These are phyloP conservation scores for Palloptera scutellata DNA, from an alignment of 2,888 invertebrate species.

Conservation along the genomic window DNA sequence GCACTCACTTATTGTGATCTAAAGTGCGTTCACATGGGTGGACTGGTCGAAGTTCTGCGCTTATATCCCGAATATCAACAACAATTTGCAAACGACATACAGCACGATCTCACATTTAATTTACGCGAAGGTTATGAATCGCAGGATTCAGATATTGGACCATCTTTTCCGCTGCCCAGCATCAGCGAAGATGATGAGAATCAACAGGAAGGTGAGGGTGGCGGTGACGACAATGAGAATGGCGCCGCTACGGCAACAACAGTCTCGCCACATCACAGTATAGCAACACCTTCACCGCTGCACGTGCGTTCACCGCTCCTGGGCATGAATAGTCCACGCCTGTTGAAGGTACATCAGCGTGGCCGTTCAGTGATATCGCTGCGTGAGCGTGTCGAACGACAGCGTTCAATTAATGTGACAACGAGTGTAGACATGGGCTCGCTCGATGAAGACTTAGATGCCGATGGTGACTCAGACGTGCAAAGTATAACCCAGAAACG, in stretches of 20 bases:
- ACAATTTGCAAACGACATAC: conserved; percentile 92
- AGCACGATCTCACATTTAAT: conserved; percentile 94
- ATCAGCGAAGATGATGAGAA: conserved; percentile 97
- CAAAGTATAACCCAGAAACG: conserved; percentile 46
- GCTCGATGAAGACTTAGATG: conserved; percentile 71
- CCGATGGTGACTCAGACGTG: conserved; percentile 55
- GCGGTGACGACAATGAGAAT: conserved; percentile 92
- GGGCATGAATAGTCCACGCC: conserved; percentile 55
- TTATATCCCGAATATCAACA: conserved; percentile 95
- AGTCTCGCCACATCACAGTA: conserved; percentile 63
- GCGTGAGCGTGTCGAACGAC: conserved; percentile 74
- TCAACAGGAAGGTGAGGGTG: conserved; percentile 77
- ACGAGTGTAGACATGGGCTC: conserved; percentile 65
- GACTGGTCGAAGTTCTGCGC: conserved; percentile 86
- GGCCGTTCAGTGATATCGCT: conserved; percentile 66
- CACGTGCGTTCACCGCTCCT: conserved; percentile 55
- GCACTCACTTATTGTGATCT: conserved; percentile 96
- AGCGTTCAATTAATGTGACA: conserved; percentile 69
- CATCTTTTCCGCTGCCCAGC: conserved; percentile 77
- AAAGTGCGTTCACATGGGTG: conserved; percentile 91
- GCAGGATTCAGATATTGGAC: conserved; percentile 68
- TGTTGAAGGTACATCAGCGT: conserved; percentile 62
- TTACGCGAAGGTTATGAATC: conserved; percentile 91
- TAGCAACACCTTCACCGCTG: conserved; percentile 48
- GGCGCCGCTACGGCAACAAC: conserved; percentile 75